These are phyloP conservation scores for Macropis europaea DNA, from an alignment of 2,888 invertebrate species.

Conservation along the genomic window DNA sequence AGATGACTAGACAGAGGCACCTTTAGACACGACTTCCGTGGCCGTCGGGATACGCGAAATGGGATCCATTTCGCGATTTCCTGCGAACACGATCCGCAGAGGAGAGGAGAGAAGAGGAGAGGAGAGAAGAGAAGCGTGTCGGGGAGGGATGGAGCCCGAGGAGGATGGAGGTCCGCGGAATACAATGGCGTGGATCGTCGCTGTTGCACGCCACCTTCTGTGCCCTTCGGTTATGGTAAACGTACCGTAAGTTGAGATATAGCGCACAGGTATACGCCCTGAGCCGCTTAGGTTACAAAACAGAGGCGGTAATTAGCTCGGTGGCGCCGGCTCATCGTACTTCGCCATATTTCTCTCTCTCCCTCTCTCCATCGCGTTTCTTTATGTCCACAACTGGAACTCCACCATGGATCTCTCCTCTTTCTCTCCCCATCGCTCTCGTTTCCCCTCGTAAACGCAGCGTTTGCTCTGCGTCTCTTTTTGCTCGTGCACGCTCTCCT, in stretches of 20 bases:
- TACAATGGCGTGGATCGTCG: slow-evolving; percentile 57
- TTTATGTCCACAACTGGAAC: too few species aligned
- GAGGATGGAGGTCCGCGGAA: slow-evolving; percentile 30
- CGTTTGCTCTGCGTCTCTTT: slow-evolving; percentile 15
- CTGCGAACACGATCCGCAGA: slow-evolving; percentile 62
- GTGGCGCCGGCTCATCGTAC: slow-evolving; percentile 62
- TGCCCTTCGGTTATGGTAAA: slow-evolving; percentile 66
- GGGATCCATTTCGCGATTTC: slow-evolving; percentile 67
- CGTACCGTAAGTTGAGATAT: slow-evolving; percentile 69
- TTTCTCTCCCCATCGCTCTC: not conserved
- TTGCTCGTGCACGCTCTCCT: slow-evolving; percentile 28
- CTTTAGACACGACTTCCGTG: slow-evolving; percentile 58
- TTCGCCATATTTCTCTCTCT: slow-evolving; percentile 31
- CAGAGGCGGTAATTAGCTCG: slow-evolving; percentile 71
- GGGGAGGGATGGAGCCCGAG: not conserved
- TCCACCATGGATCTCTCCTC: slow-evolving; percentile 1
- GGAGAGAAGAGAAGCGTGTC: not conserved
- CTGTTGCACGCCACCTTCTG: slow-evolving; percentile 14
- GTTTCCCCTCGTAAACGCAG: slow-evolving; percentile 14
- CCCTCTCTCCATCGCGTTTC: slow-evolving; percentile 25
- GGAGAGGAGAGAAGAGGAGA: slow-evolving; percentile 1
- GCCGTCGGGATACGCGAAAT: slow-evolving; percentile 60
- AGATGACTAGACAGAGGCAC: slow-evolving; percentile 36
- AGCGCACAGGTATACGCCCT: slow-evolving; percentile 54
- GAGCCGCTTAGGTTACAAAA: slow-evolving; percentile 74